Evolutionary conservation across 2,113 vertebrate species (phyloP).

Genomic region (Zingel zingel): DNA sequence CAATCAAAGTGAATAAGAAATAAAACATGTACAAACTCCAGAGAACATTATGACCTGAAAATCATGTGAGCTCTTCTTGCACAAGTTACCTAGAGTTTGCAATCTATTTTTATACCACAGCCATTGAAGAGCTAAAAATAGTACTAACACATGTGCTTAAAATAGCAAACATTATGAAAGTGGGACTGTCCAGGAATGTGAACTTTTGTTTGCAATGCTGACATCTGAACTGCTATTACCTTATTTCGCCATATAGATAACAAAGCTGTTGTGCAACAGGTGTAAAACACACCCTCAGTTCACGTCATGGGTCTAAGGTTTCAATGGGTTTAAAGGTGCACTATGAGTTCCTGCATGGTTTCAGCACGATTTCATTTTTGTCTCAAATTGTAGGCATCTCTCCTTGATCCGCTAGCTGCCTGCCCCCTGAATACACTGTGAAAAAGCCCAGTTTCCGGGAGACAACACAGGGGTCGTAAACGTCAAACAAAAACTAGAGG

Average conservation of each 20-base stretch:
- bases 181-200: neutral
- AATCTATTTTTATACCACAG: neutral
- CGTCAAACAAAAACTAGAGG: too few relatives aligned
- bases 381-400: too few relatives aligned
- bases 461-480: too few relatives aligned
- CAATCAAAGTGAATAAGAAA: too few relatives aligned
- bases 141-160: too few relatives aligned
- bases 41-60: too few relatives aligned
- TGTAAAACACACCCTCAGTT: fast-evolving
- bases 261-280: neutral
- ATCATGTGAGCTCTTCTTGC: neutral
- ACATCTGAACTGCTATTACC: neutral
- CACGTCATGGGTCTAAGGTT: neutral
- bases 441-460: too few relatives aligned
- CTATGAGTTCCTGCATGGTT: too few relatives aligned
- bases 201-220: neutral
- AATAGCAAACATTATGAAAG: fast-evolving
- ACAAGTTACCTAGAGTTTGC: fast-evolving
- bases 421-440: too few relatives aligned
- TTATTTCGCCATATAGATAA: neutral
- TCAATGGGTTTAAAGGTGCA: too few relatives aligned
- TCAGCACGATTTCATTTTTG: too few relatives aligned
- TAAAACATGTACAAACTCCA: neutral
- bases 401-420: too few relatives aligned
- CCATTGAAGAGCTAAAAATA: neutral